Evolutionary conservation across 2,797 vertebrate genomes (phyloP), one percentile per base, ranked within the genome.

Genomic region (Dromococcyx pavoninus): DNA sequence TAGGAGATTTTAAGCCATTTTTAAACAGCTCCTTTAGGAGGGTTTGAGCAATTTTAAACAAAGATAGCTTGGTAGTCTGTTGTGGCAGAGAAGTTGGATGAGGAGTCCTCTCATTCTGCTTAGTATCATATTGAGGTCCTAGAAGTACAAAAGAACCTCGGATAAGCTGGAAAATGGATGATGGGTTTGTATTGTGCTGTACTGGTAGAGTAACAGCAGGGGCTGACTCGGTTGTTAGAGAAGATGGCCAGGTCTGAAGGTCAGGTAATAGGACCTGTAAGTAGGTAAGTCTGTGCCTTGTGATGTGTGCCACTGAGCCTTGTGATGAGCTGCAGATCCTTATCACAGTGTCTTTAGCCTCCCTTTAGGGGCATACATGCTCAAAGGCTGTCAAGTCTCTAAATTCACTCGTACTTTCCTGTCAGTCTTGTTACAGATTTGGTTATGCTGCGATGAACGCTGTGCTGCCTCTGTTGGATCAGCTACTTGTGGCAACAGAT

Each of bases 41-140:
- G 43, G 72, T 51, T 56, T 83, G 89, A 94, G 88, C 93, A n/a
- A 21, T 73, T 94, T 91, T 89, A 91, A 95, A 88, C 72, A 54
- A 91, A 66, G 62, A 69, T 75, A 23, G 37, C 25, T 89, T 78
- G 56, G 48, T 28, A 21, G 48, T 69, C 35, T 56, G 8, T 58
- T 51, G 22, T 72, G 27, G 15, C 61, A 39, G 65, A 73, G 37
- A 41, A 89, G 53, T 64, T 87, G 60, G 11, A 30, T 81, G 30
- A 75, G 33, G 51, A 54, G 35, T 51, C 23, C 17, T 84, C 7
- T 54, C 10, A 50, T 69, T 90, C 56, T 93, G 22, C 73, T 70
- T 72, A 7, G 25, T 76, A 8, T 64, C 2, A 1, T 78, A 13
- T 24, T n/a, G 48, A 56, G 37, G 19, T 77, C 19, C 41, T 82